Conservation (phyloP, 2,113 vertebrate species). For the Tamias sibiricus region DNA sequence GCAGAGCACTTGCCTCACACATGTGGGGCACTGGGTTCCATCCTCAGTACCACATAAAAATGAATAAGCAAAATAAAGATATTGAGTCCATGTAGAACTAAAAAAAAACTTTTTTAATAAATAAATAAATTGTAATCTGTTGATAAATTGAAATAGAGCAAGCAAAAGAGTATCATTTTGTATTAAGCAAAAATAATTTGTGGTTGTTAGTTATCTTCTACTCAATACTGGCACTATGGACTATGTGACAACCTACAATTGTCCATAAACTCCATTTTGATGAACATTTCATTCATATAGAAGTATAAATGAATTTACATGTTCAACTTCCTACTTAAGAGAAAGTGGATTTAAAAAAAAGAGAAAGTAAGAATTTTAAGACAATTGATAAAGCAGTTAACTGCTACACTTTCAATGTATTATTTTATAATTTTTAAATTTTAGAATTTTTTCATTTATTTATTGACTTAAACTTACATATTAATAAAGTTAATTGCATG, state of each 20-base stretch:
- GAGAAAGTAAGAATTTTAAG: background rate
- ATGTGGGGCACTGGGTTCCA: too few relatives aligned
- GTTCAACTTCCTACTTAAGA: background rate
- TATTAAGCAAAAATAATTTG: background rate
- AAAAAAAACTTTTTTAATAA: too few relatives aligned
- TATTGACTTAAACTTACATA: background rate
- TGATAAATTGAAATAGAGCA: background rate
- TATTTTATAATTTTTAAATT: background rate
- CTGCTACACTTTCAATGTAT: background rate
- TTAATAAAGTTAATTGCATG: background rate
- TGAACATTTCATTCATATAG: background rate
- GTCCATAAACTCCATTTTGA: background rate
- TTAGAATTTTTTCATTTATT: constrained; percentile 18
- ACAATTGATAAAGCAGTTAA: background rate
- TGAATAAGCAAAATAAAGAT: too few relatives aligned
- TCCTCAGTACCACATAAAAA: too few relatives aligned
- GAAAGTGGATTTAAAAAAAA: background rate
- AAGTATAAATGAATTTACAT: background rate
- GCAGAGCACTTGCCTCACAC: too few relatives aligned
- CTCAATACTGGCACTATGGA: background rate
- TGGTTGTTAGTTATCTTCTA: background rate
- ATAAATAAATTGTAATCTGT: background rate
- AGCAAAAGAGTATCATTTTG: background rate
- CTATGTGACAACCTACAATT: background rate
- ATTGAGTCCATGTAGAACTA: too few relatives aligned